phyloP scores from a whole-genome alignment of 2,888 invertebrate species.

The Oscheius sp. region DNA sequence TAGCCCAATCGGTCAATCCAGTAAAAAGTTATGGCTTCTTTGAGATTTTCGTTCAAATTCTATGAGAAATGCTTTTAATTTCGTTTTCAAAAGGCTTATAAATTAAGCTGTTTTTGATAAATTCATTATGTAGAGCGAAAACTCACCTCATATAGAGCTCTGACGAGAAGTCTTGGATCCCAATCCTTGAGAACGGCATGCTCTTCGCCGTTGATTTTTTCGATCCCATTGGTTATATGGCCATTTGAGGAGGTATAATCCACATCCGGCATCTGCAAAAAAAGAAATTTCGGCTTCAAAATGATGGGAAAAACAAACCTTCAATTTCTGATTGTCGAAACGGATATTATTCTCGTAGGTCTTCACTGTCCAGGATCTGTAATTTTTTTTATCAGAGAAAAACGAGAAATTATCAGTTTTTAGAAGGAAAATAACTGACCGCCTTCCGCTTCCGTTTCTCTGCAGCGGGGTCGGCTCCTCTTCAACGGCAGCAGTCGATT shows the following conservation, averaged over 20 bases:
- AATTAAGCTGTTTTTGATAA: background rate
- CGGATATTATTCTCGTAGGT: slow-evolving; percentile 28
- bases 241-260: slow-evolving; percentile 28
- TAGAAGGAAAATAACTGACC: slow-evolving; percentile 1
- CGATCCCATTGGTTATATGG: slow-evolving; percentile 34
- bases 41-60: too few relatives aligned
- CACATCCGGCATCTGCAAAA: slow-evolving; percentile 36
- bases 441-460: slow-evolving; percentile 29
- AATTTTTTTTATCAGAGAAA: background rate
- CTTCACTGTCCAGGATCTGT: slow-evolving; percentile 31
- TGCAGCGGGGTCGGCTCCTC: slow-evolving; percentile 29
- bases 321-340: slow-evolving; percentile 24
- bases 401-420: background rate
- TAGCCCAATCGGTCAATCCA: too few relatives aligned
- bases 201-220: slow-evolving; percentile 49
- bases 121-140: background rate
- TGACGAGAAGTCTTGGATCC: slow-evolving; percentile 50
- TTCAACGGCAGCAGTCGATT: slow-evolving; percentile 18
- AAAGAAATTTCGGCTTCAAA: background rate
- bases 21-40: too few relatives aligned
- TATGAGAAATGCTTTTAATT: too few relatives aligned
- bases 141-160: slow-evolving; percentile 51
- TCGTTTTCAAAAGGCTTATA: too few relatives aligned
- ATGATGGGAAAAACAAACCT: background rate
- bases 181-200: slow-evolving; percentile 47